Percentiles rank a stretch among this genome's conserved stretches.
These are phyloP conservation scores for Caenorhabditis sinica DNA, from an alignment of 2,888 invertebrate genomes.

Conservation along the genomic window DNA sequence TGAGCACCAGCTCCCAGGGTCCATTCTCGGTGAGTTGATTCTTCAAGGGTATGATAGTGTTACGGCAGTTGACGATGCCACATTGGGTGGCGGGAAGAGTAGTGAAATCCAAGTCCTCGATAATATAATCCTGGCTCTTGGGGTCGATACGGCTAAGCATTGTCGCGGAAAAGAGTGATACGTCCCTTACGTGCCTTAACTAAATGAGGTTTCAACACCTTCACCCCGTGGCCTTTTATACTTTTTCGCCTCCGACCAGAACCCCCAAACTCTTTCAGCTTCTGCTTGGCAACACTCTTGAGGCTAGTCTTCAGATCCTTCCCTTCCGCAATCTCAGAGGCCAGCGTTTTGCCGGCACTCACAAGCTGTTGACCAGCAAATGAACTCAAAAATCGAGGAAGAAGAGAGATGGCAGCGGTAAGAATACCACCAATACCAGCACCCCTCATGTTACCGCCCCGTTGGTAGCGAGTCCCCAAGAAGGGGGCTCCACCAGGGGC, in stretches of 20 bases:
- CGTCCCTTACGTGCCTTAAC: too few relatives aligned
- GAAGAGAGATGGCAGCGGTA: background rate
- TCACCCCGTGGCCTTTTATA: too few relatives aligned
- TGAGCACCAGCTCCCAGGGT: conserved; percentile 11
- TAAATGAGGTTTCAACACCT: too few relatives aligned
- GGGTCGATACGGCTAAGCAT: too few relatives aligned
- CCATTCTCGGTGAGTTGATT: conserved; percentile 3
- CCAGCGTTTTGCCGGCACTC: background rate
- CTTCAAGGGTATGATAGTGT: too few relatives aligned
- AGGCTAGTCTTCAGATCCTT: background rate
- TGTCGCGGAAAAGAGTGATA: too few relatives aligned
- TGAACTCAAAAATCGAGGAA: conserved; percentile 15
- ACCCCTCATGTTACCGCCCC: conserved; percentile 16
- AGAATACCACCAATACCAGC: conserved; percentile 22
- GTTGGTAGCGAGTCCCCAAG: conserved; percentile 7
- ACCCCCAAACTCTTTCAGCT: background rate
- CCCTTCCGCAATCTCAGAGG: background rate
- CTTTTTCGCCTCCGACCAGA: background rate
- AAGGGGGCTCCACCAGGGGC: background rate
- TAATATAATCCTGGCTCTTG: too few relatives aligned
- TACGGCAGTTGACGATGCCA: too few relatives aligned
- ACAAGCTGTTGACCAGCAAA: conserved; percentile 10
- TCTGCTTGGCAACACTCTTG: background rate
- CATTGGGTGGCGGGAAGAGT: too few relatives aligned
- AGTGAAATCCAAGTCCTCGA: too few relatives aligned